Evolutionary conservation across 2,888 invertebrate genomes (phyloP), one percentile per base, ranked within the genome.

Genomic region (Lochmaea crataegi): DNA sequence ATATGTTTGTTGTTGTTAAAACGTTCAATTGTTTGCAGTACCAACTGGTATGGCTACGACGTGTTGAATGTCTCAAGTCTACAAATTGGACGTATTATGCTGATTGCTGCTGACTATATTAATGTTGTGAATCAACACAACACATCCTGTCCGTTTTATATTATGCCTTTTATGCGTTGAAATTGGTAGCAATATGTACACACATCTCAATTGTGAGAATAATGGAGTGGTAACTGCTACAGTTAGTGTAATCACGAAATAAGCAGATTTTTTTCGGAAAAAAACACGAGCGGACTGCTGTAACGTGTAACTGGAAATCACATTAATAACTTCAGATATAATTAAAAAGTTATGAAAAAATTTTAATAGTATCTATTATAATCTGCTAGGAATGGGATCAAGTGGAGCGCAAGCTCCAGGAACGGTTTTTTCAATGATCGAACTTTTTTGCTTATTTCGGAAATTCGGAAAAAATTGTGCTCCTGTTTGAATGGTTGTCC

Each of bases 11-110:
- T 78, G 78, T 78, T 76, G 72, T 75, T 76, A 71, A 72, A 71
- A 75, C 68, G 75, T 79, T 78, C 79, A 79, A 79, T 80, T 79
- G 80, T 80, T 81, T 80, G 80, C 80, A 79, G 78, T 79, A 78
- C 78, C 79, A 81, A 79, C 79, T 77, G 78, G 78, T 78, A 57
- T 68, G 72, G 38, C 32, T 68, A 60, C 61, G 66, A 71, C 69
- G 73, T 77, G 77, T 73, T 64, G 74, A 73, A 73, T 76, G 71
- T 77, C 67, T 71, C 71, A 73, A 72, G 76, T 72, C 70, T 68
- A 74, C 78, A 79, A 80, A 79, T 80, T 80, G 78, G 73, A 68
- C 68, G 26, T 45, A 81, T 81, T 81, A 80, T 78, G 73, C 75
- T 81, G 80, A 80, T 81, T 78, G 72, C 76, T 81, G 80, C 80